Conservation (phyloP, 2,113 vertebrate genomes). For the Sitta europaea region DNA sequence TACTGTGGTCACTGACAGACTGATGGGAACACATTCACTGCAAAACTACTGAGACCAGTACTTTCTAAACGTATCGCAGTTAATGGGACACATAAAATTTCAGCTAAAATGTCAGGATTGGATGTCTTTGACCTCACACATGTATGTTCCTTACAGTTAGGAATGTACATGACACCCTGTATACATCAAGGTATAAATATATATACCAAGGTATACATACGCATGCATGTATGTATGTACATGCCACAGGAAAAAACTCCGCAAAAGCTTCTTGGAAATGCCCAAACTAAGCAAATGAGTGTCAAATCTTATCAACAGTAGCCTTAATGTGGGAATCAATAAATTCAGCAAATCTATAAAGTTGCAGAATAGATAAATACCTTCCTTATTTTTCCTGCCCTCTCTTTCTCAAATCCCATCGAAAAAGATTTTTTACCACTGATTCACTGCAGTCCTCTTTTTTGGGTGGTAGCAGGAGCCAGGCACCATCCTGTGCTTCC, state of each 20-base stretch:
- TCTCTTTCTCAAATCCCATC: not conserved
- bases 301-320: constrained; percentile 38
- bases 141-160: not conserved
- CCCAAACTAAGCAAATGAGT: constrained; percentile 26
- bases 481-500: not conserved
- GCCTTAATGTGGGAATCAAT: constrained; percentile 32
- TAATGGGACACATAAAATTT: not conserved
- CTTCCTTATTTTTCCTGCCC: not conserved
- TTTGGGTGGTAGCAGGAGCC: not conserved
- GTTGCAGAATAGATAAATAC: constrained; percentile 3
- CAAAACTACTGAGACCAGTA: not conserved
- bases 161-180: not conserved
- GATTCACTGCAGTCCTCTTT: not conserved
- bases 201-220: not conserved
- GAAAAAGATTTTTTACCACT: not conserved
- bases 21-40: not conserved
- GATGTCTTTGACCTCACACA: not conserved
- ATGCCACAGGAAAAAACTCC: not conserved
- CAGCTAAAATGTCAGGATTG: not conserved
- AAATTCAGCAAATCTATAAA: constrained; percentile 45
- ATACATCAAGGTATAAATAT: not conserved
- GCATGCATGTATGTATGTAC: too few relatives aligned
- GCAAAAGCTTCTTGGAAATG: constrained; percentile 58
- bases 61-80: not conserved
- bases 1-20: not conserved